A percentile compares a stretch with the other conserved stretches of the same genome.
phyloP scores from a whole-genome alignment of 2,113 vertebrate species.

The Gasterosteus aculeatus region DNA sequence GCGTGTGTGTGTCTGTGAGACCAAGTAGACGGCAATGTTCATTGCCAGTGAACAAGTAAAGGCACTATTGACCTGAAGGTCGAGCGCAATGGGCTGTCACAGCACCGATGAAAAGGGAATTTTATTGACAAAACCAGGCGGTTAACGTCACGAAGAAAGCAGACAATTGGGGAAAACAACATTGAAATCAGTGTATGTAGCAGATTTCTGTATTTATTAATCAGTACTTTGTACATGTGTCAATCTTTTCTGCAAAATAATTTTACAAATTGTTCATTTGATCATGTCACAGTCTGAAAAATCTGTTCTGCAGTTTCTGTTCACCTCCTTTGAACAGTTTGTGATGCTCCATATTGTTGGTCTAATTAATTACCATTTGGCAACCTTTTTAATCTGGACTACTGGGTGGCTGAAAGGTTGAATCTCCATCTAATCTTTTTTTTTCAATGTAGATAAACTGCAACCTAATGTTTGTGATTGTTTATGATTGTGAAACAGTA shows the following conservation, averaged over 20 bases:
- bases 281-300: constrained; percentile 11
- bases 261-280: not conserved
- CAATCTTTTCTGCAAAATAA: not conserved
- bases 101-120: constrained; percentile 51
- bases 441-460: not conserved
- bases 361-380: not conserved
- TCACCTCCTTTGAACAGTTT: constrained; percentile 14
- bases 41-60: constrained; percentile 44
- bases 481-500: not conserved
- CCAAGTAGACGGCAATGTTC: constrained; percentile 14
- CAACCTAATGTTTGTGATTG: not conserved
- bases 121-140: constrained; percentile 50
- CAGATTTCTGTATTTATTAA: not conserved
- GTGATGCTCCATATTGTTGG: constrained; percentile 16
- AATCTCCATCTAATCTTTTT: not conserved
- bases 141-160: constrained; percentile 24
- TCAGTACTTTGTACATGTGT: not conserved
- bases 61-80: constrained; percentile 55
- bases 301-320: constrained; percentile 24
- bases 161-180: constrained; percentile 3
- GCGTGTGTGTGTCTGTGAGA: too few relatives aligned
- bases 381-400: not conserved
- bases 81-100: constrained; percentile 36
- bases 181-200: not conserved
- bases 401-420: too few relatives aligned